Base-by-base conservation (phyloP, 2,797 vertebrate genomes). In the Odontamblyopus lacepedii region DNA sequence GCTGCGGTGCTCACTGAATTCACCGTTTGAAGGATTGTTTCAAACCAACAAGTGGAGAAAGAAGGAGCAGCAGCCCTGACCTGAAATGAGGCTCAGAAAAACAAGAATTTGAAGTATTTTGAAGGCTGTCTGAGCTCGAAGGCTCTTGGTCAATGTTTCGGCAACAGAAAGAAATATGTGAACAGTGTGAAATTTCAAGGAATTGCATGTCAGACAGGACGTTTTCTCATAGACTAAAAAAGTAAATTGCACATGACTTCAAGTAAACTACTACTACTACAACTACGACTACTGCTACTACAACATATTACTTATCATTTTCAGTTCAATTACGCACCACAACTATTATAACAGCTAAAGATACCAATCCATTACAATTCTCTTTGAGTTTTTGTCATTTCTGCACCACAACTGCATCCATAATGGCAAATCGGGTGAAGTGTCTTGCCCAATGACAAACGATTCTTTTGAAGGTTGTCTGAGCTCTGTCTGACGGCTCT, bases 11-110 rank as follows among this genome's bases (percentile, higher is more conserved):
- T 29, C 48, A 50, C 63, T 70, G 38, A 65, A 18, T 55, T 69
- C 38, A 12, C 18, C 19, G n/a, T 76, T 70, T 69, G n/a, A 69
- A 72, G 67, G 35, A 63, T 13, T 15, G 44, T 48, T 48, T 48
- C 44, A 48, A 48, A 48, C 44, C 44, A 48, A 13, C 15, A 11
- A 48, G 13, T 1, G 44, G 44, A 48, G 2, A 15, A 44, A 44
- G 44, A 48, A 13, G 44, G 13, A 48, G 1, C 2, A 15, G 51
- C 38, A 38, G 1, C 63, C 44, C 38, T 11, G 55, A n/a, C 5
- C 23, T 23, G 53, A 23, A 23, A n/a, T 56, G n/a, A 56, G 26
- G n/a, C n/a, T 23, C 19, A 11, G n/a, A 56, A 56, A n/a, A 53
- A 53, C 1, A 19, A 19, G n/a, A 9, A 23, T 56, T 11, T 26